Percentiles rank a stretch among this genome's conserved stretches.
phyloP scores from a whole-genome alignment of 1,140 invertebrate genomes.

The Drusus annulatus region DNA sequence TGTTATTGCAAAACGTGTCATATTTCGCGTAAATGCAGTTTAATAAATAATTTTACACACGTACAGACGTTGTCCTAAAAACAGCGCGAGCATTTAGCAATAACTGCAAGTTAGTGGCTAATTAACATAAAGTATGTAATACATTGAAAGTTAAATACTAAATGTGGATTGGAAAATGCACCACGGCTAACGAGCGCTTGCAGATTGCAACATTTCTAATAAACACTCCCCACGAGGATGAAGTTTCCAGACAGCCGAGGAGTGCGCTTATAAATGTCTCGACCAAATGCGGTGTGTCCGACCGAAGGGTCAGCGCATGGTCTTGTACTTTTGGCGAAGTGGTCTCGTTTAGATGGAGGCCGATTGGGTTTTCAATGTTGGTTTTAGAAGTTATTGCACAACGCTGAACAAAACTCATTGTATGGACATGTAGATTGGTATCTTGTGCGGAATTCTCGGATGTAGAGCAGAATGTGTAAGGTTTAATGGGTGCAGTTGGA shows the following conservation, averaged over 20 bases:
- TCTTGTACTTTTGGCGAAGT: not conserved
- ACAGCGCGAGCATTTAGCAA: not conserved
- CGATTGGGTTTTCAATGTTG: not conserved
- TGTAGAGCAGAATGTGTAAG: constrained; percentile 8
- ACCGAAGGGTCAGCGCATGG: not conserved
- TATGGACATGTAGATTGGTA: constrained; percentile 5
- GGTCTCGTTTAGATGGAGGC: not conserved
- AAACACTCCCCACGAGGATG: no score
- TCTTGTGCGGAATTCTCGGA: not conserved
- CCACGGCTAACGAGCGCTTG: not conserved
- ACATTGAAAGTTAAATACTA: not conserved
- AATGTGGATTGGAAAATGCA: not conserved
- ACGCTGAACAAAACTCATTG: not conserved
- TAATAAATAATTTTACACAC: no score
- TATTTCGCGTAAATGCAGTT: no score
- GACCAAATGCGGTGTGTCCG: no score
- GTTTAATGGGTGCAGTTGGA: not conserved
- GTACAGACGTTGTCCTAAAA: not conserved
- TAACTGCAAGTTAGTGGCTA: not conserved
- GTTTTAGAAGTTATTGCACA: not conserved
- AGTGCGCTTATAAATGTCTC: no score
- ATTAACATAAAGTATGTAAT: constrained; percentile 21
- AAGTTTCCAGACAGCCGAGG: no score
- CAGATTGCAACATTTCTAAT: not conserved
- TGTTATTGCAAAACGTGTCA: no score